phyloP scores from a whole-genome alignment of 2,888 invertebrate species.

The Ophioninae sp. region DNA sequence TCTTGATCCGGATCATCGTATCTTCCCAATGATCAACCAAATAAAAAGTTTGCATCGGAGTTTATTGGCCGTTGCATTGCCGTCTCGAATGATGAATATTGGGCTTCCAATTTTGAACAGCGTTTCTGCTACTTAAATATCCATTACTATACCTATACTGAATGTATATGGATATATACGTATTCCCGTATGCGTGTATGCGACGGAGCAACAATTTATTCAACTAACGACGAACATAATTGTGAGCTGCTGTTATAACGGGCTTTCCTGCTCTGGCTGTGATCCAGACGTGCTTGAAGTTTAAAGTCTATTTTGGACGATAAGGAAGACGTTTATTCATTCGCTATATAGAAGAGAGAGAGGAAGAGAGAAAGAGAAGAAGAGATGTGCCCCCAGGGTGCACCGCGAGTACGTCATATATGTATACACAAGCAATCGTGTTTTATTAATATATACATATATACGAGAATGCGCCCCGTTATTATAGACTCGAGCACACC shows the following conservation, averaged over 20 bases:
- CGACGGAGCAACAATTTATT: constrained; percentile 71
- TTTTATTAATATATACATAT: constrained; percentile 41
- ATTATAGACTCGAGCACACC: constrained; percentile 50
- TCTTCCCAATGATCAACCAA: no score
- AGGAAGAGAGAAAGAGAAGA: constrained; percentile 30
- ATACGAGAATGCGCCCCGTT: constrained; percentile 44
- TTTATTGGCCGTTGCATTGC: not conserved
- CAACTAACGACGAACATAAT: constrained; percentile 71
- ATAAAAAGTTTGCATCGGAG: not conserved
- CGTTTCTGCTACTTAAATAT: not conserved
- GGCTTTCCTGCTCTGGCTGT: constrained; percentile 72
- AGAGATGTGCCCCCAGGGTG: constrained; percentile 57
- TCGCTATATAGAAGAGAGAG: constrained; percentile 64
- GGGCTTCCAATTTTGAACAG: not conserved
- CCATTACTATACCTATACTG: not conserved
- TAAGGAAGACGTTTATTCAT: constrained; percentile 80
- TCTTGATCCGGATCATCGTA: no score
- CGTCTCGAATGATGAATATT: not conserved
- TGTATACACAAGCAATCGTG: constrained; percentile 22
- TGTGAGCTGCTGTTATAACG: constrained; percentile 70
- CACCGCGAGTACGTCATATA: constrained; percentile 75
- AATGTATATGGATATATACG: constrained; percentile 3
- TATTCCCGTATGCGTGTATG: not conserved
- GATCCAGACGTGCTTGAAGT: constrained; percentile 79
- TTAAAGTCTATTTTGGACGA: constrained; percentile 80